phyloP scores from a whole-genome alignment of 2,888 invertebrate genomes.

The Chelonus formosanus region DNA sequence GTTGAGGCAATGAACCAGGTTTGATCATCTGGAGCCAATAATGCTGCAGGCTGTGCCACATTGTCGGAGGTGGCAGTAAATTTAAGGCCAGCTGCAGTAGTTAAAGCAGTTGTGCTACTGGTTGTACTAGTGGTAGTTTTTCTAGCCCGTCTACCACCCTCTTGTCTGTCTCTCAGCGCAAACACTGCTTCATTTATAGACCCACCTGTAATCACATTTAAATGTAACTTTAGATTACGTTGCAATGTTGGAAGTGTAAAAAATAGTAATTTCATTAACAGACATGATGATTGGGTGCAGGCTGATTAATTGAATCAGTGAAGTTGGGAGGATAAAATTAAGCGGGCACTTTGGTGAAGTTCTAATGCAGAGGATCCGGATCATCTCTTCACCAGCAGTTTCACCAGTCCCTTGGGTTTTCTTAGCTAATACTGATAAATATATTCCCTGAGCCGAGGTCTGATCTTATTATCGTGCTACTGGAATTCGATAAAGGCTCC shows the following conservation, averaged over 20 bases:
- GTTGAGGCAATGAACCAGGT: constrained; percentile 55
- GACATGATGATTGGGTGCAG: constrained; percentile 15
- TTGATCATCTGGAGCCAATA: constrained; percentile 58
- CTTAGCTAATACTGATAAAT: constrained; percentile 30
- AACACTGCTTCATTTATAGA: constrained; percentile 61
- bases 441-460: constrained; percentile 32
- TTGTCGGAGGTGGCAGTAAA: constrained; percentile 51
- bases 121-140: constrained; percentile 53
- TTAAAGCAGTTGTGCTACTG: constrained; percentile 36
- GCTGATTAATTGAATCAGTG: constrained; percentile 12
- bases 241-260: neutral
- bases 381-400: constrained; percentile 19
- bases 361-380: constrained; percentile 15
- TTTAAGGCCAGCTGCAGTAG: constrained; percentile 38
- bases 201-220: constrained; percentile 50
- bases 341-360: constrained; percentile 27
- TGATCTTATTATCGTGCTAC: constrained; percentile 47
- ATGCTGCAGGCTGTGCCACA: constrained; percentile 58
- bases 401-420: constrained; percentile 14
- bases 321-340: constrained; percentile 17
- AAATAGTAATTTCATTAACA: constrained; percentile 3
- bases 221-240: neutral
- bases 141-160: constrained; percentile 54
- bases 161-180: constrained; percentile 58
- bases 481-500: constrained; percentile 51